phyloP scores from a whole-genome alignment of 2,797 vertebrate genomes.

The Diglossa cyanea region DNA sequence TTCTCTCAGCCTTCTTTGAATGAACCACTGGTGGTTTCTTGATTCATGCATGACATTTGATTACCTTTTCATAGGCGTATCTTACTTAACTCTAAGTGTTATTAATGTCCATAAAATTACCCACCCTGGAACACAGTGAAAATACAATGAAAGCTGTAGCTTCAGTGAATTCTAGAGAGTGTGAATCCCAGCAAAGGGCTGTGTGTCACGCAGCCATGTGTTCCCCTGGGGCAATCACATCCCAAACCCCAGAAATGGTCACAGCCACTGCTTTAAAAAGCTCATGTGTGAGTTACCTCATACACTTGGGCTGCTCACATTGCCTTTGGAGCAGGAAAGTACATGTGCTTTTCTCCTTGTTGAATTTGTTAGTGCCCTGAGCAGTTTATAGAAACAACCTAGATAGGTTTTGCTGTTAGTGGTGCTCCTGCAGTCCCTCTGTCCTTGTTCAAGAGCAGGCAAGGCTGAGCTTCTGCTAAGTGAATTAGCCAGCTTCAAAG shows the following conservation, averaged over 20 bases:
- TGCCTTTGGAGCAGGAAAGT: not conserved
- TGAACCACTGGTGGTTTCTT: not conserved
- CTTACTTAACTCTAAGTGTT: slow-evolving; percentile 19
- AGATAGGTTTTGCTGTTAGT: not conserved
- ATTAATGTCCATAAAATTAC: slow-evolving; percentile 39
- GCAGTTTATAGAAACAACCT: not conserved
- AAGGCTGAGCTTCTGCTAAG: slow-evolving; percentile 5
- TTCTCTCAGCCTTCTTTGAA: not conserved
- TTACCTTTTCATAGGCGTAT: not conserved
- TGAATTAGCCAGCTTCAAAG: slow-evolving; percentile 38
- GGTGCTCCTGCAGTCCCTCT: not conserved
- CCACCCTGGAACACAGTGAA: slow-evolving; percentile 9
- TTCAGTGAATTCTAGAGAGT: not conserved
- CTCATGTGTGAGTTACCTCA: not conserved
- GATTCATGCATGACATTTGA: slow-evolving; percentile 24
- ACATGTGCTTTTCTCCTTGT: not conserved
- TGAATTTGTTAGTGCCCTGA: not conserved
- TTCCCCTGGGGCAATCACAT: not conserved
- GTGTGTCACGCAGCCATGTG: not conserved
- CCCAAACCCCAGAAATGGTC: not conserved
- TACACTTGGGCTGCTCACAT: not conserved
- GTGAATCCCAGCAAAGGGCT: not conserved
- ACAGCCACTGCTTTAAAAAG: not conserved
- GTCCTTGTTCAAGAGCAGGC: not conserved
- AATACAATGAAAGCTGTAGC: slow-evolving; percentile 1